Conservation (phyloP, 2,113 vertebrate species). For the Caracal caracal region DNA sequence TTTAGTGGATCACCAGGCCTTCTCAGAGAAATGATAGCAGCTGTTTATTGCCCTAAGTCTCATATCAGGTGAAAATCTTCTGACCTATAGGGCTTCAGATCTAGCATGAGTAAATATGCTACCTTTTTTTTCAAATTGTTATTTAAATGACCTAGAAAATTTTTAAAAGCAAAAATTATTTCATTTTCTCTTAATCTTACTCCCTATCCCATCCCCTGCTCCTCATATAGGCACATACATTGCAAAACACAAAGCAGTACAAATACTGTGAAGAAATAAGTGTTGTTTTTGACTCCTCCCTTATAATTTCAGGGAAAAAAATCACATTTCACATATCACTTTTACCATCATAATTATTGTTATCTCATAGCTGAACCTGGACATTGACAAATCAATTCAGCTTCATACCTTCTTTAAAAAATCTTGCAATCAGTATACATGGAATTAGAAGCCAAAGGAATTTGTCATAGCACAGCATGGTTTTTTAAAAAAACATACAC, state of each 20-base stretch:
- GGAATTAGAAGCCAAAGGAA: not conserved
- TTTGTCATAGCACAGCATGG: not conserved
- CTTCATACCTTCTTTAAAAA: not conserved
- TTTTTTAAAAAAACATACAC: not conserved
- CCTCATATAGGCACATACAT: not conserved
- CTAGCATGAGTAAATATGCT: not conserved
- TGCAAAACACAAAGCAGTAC: not conserved
- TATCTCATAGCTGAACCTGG: not conserved
- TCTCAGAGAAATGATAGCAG: not conserved
- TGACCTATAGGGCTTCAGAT: not conserved
- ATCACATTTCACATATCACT: not conserved
- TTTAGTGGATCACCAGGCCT: not conserved
- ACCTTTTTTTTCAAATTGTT: not conserved
- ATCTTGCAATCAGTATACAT: not conserved
- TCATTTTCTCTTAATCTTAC: not conserved
- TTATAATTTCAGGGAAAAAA: conserved; percentile 33
- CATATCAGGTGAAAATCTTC: not conserved
- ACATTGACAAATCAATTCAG: not conserved
- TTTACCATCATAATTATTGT: not conserved
- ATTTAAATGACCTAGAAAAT: not conserved
- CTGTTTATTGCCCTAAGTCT: not conserved
- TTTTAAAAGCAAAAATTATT: conserved; percentile 18
- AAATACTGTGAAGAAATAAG: not conserved
- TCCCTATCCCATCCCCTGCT: not conserved
- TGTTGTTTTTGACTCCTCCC: not conserved